phyloP scores from a whole-genome alignment of 2,113 vertebrate genomes.

The Phrynosoma blainvillii region DNA sequence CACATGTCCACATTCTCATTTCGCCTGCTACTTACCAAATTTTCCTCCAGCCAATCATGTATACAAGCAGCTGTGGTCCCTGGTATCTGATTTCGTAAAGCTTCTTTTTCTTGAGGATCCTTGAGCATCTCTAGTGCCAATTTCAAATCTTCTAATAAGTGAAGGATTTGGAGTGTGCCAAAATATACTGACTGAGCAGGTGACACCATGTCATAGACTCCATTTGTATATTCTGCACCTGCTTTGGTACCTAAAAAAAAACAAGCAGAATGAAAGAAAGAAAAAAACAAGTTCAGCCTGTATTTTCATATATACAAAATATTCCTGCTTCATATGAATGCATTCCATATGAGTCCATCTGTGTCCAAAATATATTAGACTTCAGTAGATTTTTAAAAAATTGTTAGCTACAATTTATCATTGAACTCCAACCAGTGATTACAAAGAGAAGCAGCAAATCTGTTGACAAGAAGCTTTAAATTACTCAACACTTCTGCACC shows the following conservation, averaged over 20 bases:
- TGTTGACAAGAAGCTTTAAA: neutral
- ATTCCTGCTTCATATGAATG: no score
- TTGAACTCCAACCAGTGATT: neutral
- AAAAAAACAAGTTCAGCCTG: no score
- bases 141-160: constrained; percentile 85
- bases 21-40: constrained; percentile 75
- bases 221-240: constrained; percentile 73
- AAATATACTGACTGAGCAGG: constrained; percentile 71
- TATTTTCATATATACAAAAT: neutral
- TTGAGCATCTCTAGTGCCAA: constrained; percentile 80
- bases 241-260: constrained; percentile 83
- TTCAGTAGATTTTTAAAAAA: neutral
- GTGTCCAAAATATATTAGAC: neutral
- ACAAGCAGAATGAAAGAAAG: neutral
- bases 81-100: constrained; percentile 80
- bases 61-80: constrained; percentile 78
- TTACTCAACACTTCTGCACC: neutral
- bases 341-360: neutral
- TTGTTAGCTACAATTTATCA: neutral
- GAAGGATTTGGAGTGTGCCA: constrained; percentile 79
- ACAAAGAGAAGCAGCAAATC: neutral
- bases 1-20: neutral
- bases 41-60: constrained; percentile 81
- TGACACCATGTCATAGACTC: constrained; percentile 70
- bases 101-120: constrained; percentile 76